phyloP scores from a whole-genome alignment of 92 coral and sea anemone species.

The Epizoanthus illoricatus region DNA sequence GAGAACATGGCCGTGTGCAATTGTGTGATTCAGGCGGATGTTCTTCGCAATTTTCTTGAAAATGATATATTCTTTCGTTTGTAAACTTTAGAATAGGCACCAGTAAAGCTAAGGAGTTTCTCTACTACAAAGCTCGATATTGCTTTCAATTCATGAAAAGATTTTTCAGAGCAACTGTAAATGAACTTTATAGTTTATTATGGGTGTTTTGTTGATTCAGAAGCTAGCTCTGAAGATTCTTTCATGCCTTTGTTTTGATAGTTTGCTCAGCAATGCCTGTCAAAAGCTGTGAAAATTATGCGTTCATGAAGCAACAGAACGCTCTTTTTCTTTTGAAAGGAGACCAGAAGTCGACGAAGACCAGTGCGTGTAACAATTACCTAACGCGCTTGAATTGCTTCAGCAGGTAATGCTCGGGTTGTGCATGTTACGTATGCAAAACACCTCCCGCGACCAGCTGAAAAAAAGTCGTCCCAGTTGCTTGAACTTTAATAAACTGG shows the following conservation, averaged over 20 bases:
- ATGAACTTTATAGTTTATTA: background rate
- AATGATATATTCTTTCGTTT: background rate
- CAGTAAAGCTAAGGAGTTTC: background rate
- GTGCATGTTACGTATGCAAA: slow-evolving; percentile 40
- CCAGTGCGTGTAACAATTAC: background rate
- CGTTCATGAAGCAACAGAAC: background rate
- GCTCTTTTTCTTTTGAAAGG: background rate
- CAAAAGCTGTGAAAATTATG: background rate
- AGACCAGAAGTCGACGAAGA: slow-evolving; percentile 15
- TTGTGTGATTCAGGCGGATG: slow-evolving; percentile 1
- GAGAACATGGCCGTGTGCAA: slow-evolving; percentile 8
- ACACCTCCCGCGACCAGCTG: slow-evolving; percentile 20
- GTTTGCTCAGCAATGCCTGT: background rate
- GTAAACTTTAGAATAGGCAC: background rate
- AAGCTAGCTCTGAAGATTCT: slow-evolving; percentile 2
- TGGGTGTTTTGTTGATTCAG: slow-evolving; percentile 32
- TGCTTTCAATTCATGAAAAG: background rate
- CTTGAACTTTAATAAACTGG: background rate
- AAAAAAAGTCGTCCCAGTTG: slow-evolving; percentile 7
- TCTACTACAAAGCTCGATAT: background rate
- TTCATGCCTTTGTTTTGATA: background rate
- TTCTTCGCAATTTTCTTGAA: background rate
- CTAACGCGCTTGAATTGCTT: slow-evolving; percentile 30
- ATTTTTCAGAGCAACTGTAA: slow-evolving; percentile 27
- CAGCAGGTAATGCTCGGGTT: slow-evolving; percentile 39